phyloP scores from a whole-genome alignment of 2,113 vertebrate species.

The Oryzias javanicus region DNA sequence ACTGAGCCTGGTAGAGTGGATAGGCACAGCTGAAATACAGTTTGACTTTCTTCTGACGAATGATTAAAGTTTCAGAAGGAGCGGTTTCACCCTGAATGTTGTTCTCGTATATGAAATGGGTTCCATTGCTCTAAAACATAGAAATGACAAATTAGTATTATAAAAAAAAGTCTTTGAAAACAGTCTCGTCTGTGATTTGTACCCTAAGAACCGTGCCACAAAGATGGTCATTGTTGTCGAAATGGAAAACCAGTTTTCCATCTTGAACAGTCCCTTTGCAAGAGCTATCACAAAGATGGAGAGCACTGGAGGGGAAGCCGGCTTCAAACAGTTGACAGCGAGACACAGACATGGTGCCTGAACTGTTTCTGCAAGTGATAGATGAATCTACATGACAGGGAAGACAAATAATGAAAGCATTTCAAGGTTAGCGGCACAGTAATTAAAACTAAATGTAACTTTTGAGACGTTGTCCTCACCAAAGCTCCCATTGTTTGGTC shows the following conservation, averaged over 20 bases:
- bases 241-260: neutral
- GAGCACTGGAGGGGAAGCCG: constrained; percentile 45
- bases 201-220: neutral
- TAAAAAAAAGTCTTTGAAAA: neutral
- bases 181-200: neutral
- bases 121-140: neutral
- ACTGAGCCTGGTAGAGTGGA: constrained; percentile 40
- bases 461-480: constrained; percentile 27
- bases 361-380: neutral
- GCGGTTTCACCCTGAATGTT: constrained; percentile 2
- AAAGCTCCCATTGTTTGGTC: constrained; percentile 38
- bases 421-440: neutral
- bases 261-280: neutral
- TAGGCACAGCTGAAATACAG: constrained; percentile 47
- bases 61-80: constrained; percentile 25
- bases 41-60: constrained; percentile 31
- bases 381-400: neutral
- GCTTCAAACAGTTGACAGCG: constrained; percentile 15
- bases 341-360: neutral
- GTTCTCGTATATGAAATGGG: neutral
- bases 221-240: neutral
- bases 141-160: neutral
- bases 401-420: neutral
- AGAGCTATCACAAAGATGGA: neutral
- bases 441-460: neutral